A percentile compares a stretch with the other conserved stretches of the same genome.
These are phyloP conservation scores for Zhuqinia jingwanae DNA, from an alignment of 2,888 invertebrate species.

Conservation along the genomic window DNA sequence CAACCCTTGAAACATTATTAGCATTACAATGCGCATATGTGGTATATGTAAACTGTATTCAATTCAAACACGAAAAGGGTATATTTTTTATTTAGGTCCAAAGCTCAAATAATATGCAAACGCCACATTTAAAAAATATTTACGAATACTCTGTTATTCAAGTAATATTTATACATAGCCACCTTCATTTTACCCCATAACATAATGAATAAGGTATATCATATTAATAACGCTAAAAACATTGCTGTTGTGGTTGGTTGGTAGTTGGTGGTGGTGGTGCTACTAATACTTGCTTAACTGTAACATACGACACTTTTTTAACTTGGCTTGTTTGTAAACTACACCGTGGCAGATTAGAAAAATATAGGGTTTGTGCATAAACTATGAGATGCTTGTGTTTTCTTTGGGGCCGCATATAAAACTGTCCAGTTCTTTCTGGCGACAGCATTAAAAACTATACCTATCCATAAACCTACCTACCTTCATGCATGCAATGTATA, in stretches of 20 bases:
- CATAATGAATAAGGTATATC: no score
- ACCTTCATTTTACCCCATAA: conserved; percentile 10
- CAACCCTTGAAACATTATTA: conserved; percentile 44
- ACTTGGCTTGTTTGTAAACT: conserved; percentile 25
- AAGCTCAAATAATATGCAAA: no score
- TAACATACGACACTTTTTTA: background rate
- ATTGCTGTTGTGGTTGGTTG: background rate
- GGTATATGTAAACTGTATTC: background rate
- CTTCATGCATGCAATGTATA: no score
- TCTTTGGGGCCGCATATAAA: conserved; percentile 5
- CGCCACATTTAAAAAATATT: conserved; percentile 34
- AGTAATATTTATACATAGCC: background rate
- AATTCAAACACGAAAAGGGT: background rate
- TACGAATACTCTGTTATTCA: background rate
- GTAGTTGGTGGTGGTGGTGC: background rate
- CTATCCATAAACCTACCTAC: no score
- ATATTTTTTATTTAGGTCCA: background rate
- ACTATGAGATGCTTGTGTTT: background rate
- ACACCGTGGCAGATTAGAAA: background rate
- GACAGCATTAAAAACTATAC: background rate
- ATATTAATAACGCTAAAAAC: no score
- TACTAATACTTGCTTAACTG: background rate
- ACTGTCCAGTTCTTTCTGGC: conserved; percentile 3
- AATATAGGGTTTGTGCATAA: conserved; percentile 24
- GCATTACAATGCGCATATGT: conserved; percentile 19